Conservation (phyloP, 1,140 invertebrate species). For the Melipona quadrifasciata region DNA sequence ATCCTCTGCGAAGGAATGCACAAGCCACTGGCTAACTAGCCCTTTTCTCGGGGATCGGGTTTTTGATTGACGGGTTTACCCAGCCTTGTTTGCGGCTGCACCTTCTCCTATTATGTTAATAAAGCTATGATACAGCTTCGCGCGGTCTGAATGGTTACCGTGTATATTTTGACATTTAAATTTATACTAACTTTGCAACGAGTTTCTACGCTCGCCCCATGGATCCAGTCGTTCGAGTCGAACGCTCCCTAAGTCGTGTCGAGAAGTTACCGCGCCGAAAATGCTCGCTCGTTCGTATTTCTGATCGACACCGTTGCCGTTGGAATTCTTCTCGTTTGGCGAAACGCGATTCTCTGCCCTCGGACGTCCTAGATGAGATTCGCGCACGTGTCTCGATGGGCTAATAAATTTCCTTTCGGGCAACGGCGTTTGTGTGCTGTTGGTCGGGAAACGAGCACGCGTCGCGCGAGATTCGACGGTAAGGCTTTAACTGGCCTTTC, state of each 20-base stretch:
- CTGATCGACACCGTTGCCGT: not conserved
- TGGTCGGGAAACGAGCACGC: constrained; percentile 9
- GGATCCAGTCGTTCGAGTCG: not conserved
- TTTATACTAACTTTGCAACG: constrained; percentile 65
- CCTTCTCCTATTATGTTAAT: constrained; percentile 80
- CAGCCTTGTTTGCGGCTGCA: constrained; percentile 48
- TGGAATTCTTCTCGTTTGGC: too few species aligned
- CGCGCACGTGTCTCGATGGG: constrained; percentile 2
- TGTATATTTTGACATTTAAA: constrained; percentile 81
- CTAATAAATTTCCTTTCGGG: constrained; percentile 4
- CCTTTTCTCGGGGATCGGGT: constrained; percentile 75
- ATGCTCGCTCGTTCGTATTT: not conserved
- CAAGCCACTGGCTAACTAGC: constrained; percentile 55
- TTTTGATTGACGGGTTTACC: constrained; percentile 79
- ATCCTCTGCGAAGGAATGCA: constrained; percentile 41
- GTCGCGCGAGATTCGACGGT: constrained; percentile 13
- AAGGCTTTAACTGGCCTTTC: constrained; percentile 48
- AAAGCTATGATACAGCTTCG: constrained; percentile 77
- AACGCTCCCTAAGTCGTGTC: not conserved
- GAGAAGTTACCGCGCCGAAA: not conserved
- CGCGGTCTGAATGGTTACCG: constrained; percentile 65
- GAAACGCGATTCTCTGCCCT: not conserved
- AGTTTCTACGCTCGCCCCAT: constrained; percentile 45
- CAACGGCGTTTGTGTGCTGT: not conserved
- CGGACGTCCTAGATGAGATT: not conserved